Conservation (phyloP, 2,888 invertebrate species). For the Nephrotoma guestfalica region DNA sequence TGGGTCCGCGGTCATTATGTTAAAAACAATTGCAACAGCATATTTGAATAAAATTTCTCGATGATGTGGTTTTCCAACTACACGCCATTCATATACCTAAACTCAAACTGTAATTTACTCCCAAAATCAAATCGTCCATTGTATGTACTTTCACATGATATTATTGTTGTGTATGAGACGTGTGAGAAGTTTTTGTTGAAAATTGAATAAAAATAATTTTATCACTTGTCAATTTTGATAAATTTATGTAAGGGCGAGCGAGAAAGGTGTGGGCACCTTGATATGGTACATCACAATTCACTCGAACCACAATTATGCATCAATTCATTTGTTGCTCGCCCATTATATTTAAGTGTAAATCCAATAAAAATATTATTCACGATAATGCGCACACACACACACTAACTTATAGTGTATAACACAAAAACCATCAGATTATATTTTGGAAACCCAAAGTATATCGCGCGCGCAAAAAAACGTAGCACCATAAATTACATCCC, state of each 20-base stretch:
- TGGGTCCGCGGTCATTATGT: not conserved
- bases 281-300: not conserved
- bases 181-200: not conserved
- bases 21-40: not conserved
- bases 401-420: not conserved
- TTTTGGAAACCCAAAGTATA: not conserved
- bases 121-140: not conserved
- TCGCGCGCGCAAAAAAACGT: not conserved
- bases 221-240: not conserved
- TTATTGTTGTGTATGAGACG: not conserved
- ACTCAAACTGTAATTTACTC: not conserved
- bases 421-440: not conserved
- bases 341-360: not conserved
- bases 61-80: not conserved
- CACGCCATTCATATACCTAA: not conserved
- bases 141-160: not conserved
- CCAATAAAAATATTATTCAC: not conserved
- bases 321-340: not conserved
- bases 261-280: not conserved
- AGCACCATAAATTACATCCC: not conserved
- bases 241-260: not conserved
- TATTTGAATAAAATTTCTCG: not conserved
- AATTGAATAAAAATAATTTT: not conserved
- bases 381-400: not conserved
- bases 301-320: not conserved